Percentiles rank a stretch among this genome's conserved stretches.
Evolutionary conservation across 2,113 vertebrate genomes (phyloP).

Genomic region (Dromaius novaehollandiae): DNA sequence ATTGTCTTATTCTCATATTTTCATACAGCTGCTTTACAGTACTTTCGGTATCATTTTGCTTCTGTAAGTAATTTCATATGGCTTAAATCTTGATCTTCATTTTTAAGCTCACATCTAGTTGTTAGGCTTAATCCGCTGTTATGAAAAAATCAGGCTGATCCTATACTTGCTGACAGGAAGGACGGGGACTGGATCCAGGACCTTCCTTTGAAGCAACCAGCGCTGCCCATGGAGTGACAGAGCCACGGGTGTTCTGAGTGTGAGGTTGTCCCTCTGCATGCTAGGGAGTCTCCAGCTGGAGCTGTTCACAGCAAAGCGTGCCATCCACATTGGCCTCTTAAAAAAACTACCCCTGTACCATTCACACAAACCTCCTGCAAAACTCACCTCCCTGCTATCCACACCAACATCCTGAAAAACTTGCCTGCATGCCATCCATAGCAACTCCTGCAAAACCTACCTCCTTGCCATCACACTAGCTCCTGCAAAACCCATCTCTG

Average conservation of each 20-base stretch:
- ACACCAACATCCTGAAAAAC: too few species aligned
- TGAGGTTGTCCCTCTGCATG: background rate
- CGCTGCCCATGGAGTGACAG: background rate
- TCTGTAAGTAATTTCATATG: background rate
- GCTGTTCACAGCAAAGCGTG: background rate
- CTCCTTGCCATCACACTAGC: too few species aligned
- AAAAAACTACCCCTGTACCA: too few species aligned
- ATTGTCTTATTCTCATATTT: background rate
- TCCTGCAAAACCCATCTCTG: background rate
- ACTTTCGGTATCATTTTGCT: background rate
- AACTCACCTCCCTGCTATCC: too few species aligned
- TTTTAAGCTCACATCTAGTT: background rate
- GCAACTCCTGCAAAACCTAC: too few species aligned
- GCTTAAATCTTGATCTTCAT: background rate
- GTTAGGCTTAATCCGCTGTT: background rate
- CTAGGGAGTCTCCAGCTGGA: background rate
- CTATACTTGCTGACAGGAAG: background rate
- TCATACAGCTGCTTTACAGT: background rate
- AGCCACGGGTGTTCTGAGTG: fast-evolving
- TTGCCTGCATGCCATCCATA: too few species aligned
- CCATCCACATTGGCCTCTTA: too few species aligned
- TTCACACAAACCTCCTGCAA: too few species aligned
- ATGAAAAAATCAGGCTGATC: background rate
- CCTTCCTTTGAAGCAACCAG: background rate
- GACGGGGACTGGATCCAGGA: fast-evolving